Evolutionary conservation across 2,888 invertebrate genomes (phyloP).

Genomic region (Eilema caniola): DNA sequence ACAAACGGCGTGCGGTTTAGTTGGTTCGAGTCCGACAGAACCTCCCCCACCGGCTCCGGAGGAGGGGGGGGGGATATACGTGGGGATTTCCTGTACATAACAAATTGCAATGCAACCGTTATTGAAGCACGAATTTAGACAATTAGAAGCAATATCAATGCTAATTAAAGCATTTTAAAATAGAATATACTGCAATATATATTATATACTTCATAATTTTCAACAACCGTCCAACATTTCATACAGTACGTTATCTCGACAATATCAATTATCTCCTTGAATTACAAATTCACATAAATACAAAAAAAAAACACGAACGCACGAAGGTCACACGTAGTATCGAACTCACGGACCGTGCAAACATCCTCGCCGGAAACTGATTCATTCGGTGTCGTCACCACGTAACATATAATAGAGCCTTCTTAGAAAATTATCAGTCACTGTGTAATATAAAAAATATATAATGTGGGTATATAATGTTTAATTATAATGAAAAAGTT

Average conservation of each 20-base stretch:
- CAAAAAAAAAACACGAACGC: constrained; percentile 14
- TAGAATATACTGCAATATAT: too few relatives aligned
- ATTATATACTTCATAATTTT: not conserved
- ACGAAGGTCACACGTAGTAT: constrained; percentile 40
- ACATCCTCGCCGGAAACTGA: constrained; percentile 53
- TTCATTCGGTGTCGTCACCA: constrained; percentile 48
- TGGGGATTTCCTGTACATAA: too few relatives aligned
- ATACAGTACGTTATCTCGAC: not conserved
- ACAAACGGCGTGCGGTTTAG: too few relatives aligned
- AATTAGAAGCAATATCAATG: too few relatives aligned
- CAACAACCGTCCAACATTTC: not conserved
- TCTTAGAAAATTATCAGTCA: constrained; percentile 32
- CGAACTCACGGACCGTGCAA: constrained; percentile 50
- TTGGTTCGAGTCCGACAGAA: too few relatives aligned
- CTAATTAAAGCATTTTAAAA: too few relatives aligned
- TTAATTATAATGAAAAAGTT: constrained; percentile 16
- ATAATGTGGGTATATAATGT: constrained; percentile 1
- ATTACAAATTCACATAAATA: constrained; percentile 17
- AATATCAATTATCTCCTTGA: constrained; percentile 17
- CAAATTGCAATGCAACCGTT: too few relatives aligned
- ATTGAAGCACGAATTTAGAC: too few relatives aligned
- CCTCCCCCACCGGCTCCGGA: too few relatives aligned
- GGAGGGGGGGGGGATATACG: too few relatives aligned
- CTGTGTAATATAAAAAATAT: constrained; percentile 17
- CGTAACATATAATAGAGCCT: constrained; percentile 25